A percentile compares a stretch with the other conserved stretches of the same genome.
These are phyloP conservation scores for Sialis fuliginosa DNA, from an alignment of 2,888 invertebrate species.

Conservation along the genomic window DNA sequence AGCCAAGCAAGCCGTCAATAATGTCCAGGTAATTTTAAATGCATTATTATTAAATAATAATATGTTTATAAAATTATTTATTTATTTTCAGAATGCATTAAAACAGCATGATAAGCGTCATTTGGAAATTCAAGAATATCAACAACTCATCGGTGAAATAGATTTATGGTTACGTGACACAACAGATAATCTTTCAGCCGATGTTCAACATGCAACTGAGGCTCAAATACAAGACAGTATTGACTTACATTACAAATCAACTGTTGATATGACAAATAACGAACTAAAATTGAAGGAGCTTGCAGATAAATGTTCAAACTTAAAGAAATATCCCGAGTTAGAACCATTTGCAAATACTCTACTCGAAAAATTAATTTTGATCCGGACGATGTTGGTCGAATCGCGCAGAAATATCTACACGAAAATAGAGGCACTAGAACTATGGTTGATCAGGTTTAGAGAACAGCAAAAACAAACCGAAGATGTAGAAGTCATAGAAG, in stretches of 20 bases:
- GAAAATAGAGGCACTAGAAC: slow-evolving; percentile 35
- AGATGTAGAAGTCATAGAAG: slow-evolving; percentile 31
- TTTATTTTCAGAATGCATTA: slow-evolving; percentile 29
- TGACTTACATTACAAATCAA: slow-evolving; percentile 18
- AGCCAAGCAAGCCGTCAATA: slow-evolving; percentile 35
- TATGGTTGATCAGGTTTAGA: slow-evolving; percentile 25
- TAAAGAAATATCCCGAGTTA: slow-evolving; percentile 29
- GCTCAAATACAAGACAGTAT: slow-evolving; percentile 19
- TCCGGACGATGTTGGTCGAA: slow-evolving; percentile 38
- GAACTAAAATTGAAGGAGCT: slow-evolving; percentile 30
- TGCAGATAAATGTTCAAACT: slow-evolving; percentile 26
- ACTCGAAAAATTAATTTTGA: slow-evolving; percentile 34
- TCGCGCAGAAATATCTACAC: slow-evolving; percentile 40
- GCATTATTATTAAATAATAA: background rate
- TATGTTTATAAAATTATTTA: background rate
- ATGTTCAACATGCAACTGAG: slow-evolving; percentile 14
- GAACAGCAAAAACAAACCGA: slow-evolving; percentile 17
- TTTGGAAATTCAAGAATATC: slow-evolving; percentile 34
- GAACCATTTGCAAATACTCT: slow-evolving; percentile 27
- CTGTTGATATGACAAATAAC: slow-evolving; percentile 25
- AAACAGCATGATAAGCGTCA: slow-evolving; percentile 31
- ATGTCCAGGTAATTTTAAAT: background rate
- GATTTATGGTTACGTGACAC: slow-evolving; percentile 34
- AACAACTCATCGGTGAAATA: slow-evolving; percentile 30
- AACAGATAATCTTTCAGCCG: slow-evolving; percentile 17